phyloP scores from a whole-genome alignment of 2,888 invertebrate genomes.

The Malthinus seriepunctatus region DNA sequence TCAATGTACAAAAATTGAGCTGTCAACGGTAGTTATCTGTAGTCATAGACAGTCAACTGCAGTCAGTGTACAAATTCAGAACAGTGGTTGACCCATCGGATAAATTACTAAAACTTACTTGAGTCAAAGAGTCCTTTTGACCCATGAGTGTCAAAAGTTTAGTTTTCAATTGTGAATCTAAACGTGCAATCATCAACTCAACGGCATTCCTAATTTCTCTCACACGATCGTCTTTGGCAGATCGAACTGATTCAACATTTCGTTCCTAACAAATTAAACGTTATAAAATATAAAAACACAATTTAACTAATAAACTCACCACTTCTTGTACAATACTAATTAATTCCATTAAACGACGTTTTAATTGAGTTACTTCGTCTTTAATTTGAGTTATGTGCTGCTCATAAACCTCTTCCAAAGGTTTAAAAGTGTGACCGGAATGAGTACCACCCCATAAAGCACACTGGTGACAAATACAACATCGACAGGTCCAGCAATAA shows the following conservation, averaged over 20 bases:
- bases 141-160: constrained; percentile 87
- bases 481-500: constrained; percentile 88
- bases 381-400: constrained; percentile 85
- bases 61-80: too few relatives aligned
- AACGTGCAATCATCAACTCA: constrained; percentile 87
- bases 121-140: constrained; percentile 81
- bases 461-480: constrained; percentile 92
- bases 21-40: too few relatives aligned
- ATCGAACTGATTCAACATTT: constrained; percentile 87
- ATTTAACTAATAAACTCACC: constrained; percentile 55
- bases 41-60: too few relatives aligned
- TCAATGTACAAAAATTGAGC: too few relatives aligned
- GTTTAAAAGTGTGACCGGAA: constrained; percentile 90
- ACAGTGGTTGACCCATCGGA: too few relatives aligned
- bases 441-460: constrained; percentile 93
- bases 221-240: constrained; percentile 90
- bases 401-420: constrained; percentile 87
- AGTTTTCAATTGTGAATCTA: constrained; percentile 87
- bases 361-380: constrained; percentile 79
- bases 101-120: too few relatives aligned
- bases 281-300: not conserved
- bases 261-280: constrained; percentile 64
- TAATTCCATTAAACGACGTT: constrained; percentile 80
- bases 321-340: constrained; percentile 89
- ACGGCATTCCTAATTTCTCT: constrained; percentile 91